phyloP scores from a whole-genome alignment of 2,888 invertebrate species.

The Drosophila paramelanica region DNA sequence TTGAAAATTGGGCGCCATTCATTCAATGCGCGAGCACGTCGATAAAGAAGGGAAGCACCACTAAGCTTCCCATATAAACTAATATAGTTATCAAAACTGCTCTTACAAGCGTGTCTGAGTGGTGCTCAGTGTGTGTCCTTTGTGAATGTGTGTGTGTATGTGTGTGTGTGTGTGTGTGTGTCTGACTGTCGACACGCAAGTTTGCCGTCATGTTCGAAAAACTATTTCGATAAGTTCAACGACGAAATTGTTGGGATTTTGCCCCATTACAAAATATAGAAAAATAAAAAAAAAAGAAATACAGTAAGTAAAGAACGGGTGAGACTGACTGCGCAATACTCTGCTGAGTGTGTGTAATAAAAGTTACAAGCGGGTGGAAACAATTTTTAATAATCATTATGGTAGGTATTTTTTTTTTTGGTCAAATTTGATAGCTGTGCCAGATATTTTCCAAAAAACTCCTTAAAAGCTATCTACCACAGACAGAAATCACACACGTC shows the following conservation, averaged over 20 bases:
- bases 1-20: constrained; percentile 47
- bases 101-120: constrained; percentile 47
- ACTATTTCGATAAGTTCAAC: constrained; percentile 77
- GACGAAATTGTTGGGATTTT: constrained; percentile 67
- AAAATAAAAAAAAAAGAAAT: constrained; percentile 26
- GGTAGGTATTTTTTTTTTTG: too few relatives aligned
- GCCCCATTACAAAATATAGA: constrained; percentile 48
- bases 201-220: constrained; percentile 65
- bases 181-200: constrained; percentile 63
- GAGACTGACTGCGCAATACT: not conserved
- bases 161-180: constrained; percentile 15
- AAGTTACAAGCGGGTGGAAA: too few relatives aligned
- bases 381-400: too few relatives aligned
- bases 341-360: not conserved
- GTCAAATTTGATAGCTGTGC: too few relatives aligned
- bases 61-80: constrained; percentile 35
- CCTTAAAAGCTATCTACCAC: too few relatives aligned
- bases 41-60: constrained; percentile 45
- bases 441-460: too few relatives aligned
- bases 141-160: constrained; percentile 2
- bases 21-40: constrained; percentile 53
- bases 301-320: not conserved
- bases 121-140: constrained; percentile 3
- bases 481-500: too few relatives aligned
- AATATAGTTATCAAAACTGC: constrained; percentile 69